These are phyloP conservation scores for Gymnothorax reevesii DNA, from an alignment of 2,797 vertebrate species.

Conservation along the genomic window DNA sequence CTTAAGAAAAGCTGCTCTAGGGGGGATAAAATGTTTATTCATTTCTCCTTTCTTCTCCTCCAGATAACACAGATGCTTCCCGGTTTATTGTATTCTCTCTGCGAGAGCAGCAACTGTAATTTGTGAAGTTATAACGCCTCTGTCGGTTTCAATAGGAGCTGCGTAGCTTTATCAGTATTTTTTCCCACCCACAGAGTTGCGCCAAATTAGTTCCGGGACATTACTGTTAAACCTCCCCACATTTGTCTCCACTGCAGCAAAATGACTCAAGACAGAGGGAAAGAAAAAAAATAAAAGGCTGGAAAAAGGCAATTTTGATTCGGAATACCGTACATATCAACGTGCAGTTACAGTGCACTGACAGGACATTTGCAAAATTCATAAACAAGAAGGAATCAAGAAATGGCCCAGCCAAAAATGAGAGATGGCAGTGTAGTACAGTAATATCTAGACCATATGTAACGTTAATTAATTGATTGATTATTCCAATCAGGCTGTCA, in stretches of 20 bases:
- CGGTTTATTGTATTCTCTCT: not conserved
- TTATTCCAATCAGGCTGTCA: not conserved
- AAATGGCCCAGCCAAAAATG: not conserved
- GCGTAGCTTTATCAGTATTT: constrained; percentile 10
- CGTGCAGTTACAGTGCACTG: constrained; percentile 35
- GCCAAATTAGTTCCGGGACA: constrained; percentile 44
- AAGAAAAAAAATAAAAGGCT: constrained; percentile 18
- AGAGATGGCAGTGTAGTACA: not conserved
- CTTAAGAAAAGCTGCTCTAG: not conserved
- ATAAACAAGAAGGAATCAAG: not conserved
- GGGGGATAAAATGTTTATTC: not conserved
- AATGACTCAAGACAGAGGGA: constrained; percentile 30
- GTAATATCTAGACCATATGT: not conserved
- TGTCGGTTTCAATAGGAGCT: constrained; percentile 14
- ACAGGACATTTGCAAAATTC: not conserved
- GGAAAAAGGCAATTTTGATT: constrained; percentile 40
- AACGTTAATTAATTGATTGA: not conserved
- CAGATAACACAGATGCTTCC: not conserved
- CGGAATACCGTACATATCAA: constrained; percentile 31
- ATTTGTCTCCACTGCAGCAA: constrained; percentile 32
- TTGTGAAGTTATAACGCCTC: not conserved
- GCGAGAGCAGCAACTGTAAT: not conserved
- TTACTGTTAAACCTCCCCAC: constrained; percentile 31
- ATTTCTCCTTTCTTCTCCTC: not conserved
- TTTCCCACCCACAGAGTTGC: constrained; percentile 34